Base-by-base conservation (phyloP, 2,888 invertebrate species). In the Nomada lathburiana region DNA sequence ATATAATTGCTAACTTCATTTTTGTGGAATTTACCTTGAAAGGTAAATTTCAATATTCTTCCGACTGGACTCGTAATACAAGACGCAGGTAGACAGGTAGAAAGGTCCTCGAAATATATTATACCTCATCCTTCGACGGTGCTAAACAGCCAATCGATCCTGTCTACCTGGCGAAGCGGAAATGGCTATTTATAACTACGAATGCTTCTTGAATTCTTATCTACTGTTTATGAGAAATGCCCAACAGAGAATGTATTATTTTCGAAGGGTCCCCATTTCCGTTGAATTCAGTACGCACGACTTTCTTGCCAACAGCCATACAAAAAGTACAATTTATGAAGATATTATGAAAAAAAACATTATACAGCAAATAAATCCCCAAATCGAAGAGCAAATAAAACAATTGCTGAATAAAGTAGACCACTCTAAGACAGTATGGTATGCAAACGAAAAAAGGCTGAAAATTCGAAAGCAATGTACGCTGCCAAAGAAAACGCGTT, bases 131-230 rank as follows among this genome's bases (percentile, higher is more conserved):
- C 81, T 81, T 85, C 84, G 82, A 67, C 68, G 73, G 75, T 76
- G 52, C 74, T 67, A 65, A 52, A 23, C 62, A 69, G 77, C 70
- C 79, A 62, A 86, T 86, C 83, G 80, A 83, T 79, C 67, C 83
- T 83, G 55, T 11, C 76, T 85, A 81, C 85, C 85, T 83, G 85
- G 62, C 79, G 50, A 75, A 88, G 83, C 89, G 89, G 89, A 89
- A 89, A 86, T 76, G 76, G 86, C 86, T 84, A 84, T 89, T 89
- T 88, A 85, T 84, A 84, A 69, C 62, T 68, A 73, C 50, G 80
- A 83, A 82, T 85, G 86, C 83, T 72, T 84, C 84, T 83, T 87
- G 89, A 88, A 89, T 89, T 86, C 78, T 83, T 83, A 86, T 81
- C 71, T 72, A 64, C 70, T 71, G 52, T 26, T 64, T 63, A 20